Evolutionary conservation across 2,797 vertebrate species (phyloP).

Genomic region (Rhabdophis nuchalis): DNA sequence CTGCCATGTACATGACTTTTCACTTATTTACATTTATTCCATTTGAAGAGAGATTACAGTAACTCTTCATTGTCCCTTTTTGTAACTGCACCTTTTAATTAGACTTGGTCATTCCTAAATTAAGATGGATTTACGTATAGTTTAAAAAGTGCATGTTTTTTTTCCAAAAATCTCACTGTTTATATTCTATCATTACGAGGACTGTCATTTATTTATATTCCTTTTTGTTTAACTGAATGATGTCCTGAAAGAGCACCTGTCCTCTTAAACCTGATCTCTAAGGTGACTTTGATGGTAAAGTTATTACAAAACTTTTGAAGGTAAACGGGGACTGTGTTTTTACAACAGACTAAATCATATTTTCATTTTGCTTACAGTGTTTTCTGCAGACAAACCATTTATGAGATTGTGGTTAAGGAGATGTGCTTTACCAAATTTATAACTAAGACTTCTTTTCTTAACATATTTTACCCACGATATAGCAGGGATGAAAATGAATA

Average conservation of each 20-base stretch:
- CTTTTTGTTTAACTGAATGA: not conserved
- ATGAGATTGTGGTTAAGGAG: not conserved
- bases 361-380: not conserved
- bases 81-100: not conserved
- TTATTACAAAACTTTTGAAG: not conserved
- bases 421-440: not conserved
- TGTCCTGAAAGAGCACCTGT: not conserved
- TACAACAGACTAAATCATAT: not conserved
- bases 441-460: not conserved
- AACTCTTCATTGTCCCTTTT: not conserved
- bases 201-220: not conserved
- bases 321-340: not conserved
- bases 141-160: not conserved
- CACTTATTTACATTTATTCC: not conserved
- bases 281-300: not conserved
- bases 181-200: not conserved
- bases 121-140: not conserved
- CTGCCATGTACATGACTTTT: not conserved
- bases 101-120: not conserved
- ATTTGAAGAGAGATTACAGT: not conserved
- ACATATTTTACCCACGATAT: not conserved
- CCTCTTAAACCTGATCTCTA: not conserved
- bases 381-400: not conserved
- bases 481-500: not conserved
- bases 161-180: not conserved